A percentile compares a stretch with the other conserved stretches of the same genome.
phyloP scores from a whole-genome alignment of 2,113 vertebrate genomes.

The Corythaeola cristata region DNA sequence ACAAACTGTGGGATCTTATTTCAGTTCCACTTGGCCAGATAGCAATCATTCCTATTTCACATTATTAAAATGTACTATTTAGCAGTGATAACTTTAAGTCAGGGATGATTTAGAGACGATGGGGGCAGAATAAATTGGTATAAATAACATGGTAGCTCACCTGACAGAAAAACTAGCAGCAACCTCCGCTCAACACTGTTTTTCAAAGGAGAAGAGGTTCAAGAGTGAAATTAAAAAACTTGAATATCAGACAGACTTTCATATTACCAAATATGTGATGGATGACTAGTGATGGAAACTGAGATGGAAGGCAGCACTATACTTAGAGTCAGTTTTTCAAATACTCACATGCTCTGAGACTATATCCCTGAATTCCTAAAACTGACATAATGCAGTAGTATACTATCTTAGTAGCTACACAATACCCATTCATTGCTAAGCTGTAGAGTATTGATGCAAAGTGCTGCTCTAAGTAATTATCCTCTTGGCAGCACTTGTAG shows the following conservation, averaged over 20 bases:
- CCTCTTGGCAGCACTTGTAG: not conserved
- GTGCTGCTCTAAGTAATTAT: not conserved
- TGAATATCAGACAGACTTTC: not conserved
- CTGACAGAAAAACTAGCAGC: not conserved
- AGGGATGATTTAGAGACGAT: not conserved
- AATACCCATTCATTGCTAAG: not conserved
- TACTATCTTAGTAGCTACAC: not conserved
- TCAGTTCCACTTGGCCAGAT: not conserved
- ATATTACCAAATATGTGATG: not conserved
- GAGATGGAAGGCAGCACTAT: not conserved
- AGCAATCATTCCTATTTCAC: not conserved
- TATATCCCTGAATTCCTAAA: not conserved
- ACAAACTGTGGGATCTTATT: constrained; percentile 17
- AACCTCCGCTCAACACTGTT: not conserved
- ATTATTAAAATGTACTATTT: constrained; percentile 12
- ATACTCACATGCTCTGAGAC: not conserved
- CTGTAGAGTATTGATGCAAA: not conserved
- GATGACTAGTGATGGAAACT: not conserved
- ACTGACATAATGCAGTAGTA: not conserved
- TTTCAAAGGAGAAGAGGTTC: not conserved
- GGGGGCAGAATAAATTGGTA: not conserved
- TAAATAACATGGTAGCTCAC: not conserved
- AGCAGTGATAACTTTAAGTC: not conserved
- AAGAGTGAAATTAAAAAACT: not conserved
- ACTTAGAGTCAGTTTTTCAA: not conserved